A percentile compares a stretch with the other conserved stretches of the same genome.
Evolutionary conservation across 2,113 vertebrate genomes (phyloP).

Genomic region (Tetrao urogallus): DNA sequence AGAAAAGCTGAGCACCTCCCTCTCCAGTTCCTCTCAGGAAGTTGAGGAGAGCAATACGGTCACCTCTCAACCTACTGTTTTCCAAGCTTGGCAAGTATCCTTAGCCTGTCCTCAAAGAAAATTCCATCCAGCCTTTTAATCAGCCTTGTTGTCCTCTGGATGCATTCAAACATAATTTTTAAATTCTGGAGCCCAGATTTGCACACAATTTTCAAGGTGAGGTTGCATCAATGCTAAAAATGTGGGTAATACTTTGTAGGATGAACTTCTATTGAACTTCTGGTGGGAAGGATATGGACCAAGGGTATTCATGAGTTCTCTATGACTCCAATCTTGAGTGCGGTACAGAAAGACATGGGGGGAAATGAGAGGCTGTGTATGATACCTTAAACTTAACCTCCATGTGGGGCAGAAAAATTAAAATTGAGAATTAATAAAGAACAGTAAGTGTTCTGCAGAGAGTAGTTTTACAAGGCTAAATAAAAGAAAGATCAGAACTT

Average conservation of each 20-base stretch:
- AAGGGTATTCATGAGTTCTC: not conserved
- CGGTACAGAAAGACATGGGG: not conserved
- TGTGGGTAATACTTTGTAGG: not conserved
- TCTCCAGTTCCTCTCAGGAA: not conserved
- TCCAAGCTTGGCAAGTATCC: not conserved
- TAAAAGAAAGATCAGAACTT: not conserved
- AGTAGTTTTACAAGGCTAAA: constrained; percentile 32
- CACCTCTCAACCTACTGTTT: not conserved
- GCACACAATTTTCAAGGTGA: not conserved
- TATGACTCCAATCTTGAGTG: not conserved
- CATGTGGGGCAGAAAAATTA: not conserved
- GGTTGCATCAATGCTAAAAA: not conserved
- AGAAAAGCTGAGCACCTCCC: not conserved
- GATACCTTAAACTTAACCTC: not conserved
- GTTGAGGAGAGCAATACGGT: not conserved
- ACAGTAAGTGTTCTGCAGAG: not conserved
- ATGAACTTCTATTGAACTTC: not conserved
- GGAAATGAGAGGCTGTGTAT: not conserved
- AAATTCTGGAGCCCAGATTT: not conserved
- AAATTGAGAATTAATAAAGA: not conserved
- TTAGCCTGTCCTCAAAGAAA: not conserved
- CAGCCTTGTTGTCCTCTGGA: not conserved
- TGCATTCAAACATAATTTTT: not conserved
- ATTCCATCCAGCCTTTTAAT: not conserved
- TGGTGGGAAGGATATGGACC: not conserved